These are phyloP conservation scores for Chaenodraco wilsoni DNA, from an alignment of 2,797 vertebrate species.

Conservation along the genomic window DNA sequence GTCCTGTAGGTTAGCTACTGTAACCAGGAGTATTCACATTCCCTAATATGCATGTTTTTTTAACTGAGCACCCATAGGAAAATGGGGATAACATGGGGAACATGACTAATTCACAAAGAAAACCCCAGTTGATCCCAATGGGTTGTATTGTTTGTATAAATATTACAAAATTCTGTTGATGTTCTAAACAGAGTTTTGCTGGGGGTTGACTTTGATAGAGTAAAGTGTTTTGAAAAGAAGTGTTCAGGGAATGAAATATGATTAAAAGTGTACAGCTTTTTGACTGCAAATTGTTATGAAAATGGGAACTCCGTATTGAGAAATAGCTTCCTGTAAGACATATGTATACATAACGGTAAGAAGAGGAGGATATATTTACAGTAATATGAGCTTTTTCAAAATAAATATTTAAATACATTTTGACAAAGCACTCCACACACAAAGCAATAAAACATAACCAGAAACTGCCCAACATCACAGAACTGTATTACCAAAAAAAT, in stretches of 20 bases:
- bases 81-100: background rate
- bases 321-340: slow-evolving; percentile 2
- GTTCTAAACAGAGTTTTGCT: too few species aligned
- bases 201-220: background rate
- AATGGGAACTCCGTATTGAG: background rate
- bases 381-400: background rate
- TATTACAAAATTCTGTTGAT: too few species aligned
- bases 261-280: background rate
- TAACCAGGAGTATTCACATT: slow-evolving; percentile 19
- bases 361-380: background rate
- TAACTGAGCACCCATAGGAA: slow-evolving; percentile 19
- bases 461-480: background rate
- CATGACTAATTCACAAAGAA: background rate
- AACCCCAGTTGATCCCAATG: background rate
- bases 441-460: background rate
- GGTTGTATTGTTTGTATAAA: background rate
- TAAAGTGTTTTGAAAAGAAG: slow-evolving; percentile 10
- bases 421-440: background rate
- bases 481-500: background rate
- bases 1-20: background rate
- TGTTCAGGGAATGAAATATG: slow-evolving; percentile 5
- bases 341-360: background rate
- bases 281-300: background rate
- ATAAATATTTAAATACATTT: background rate
- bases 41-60: slow-evolving; percentile 31